phyloP scores from a whole-genome alignment of 2,888 invertebrate genomes.

The Pseudococcus jackbeardsleyi region DNA sequence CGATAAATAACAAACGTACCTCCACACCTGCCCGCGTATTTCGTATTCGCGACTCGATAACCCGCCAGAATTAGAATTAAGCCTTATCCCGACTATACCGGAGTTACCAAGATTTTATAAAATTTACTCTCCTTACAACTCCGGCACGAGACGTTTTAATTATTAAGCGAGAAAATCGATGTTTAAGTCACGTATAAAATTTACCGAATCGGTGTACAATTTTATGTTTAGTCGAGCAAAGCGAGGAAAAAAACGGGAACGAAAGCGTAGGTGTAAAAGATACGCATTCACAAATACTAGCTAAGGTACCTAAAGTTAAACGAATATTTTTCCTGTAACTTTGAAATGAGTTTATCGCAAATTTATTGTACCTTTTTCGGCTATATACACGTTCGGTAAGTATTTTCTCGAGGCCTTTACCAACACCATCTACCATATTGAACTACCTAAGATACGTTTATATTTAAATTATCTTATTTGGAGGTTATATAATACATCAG shows the following conservation, averaged over 20 bases:
- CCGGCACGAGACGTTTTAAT: not conserved
- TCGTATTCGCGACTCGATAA: not conserved
- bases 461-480: constrained; percentile 9
- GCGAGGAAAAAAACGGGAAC: not conserved
- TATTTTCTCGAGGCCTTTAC: not conserved
- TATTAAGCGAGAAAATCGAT: constrained; percentile 12
- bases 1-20: not conserved
- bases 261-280: constrained; percentile 19
- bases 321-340: constrained; percentile 24
- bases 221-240: not conserved
- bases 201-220: constrained; percentile 18
- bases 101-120: not conserved
- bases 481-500: not conserved
- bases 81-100: not conserved
- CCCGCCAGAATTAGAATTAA: not conserved
- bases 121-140: not conserved
- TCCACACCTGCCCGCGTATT: not conserved
- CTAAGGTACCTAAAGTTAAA: not conserved
- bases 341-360: constrained; percentile 24
- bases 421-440: not conserved
- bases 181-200: constrained; percentile 23
- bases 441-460: not conserved
- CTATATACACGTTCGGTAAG: not conserved
- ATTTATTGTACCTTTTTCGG: constrained; percentile 24
- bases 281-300: constrained; percentile 6